phyloP scores from a whole-genome alignment of 2,888 invertebrate genomes.

The Deilephila porcellus region DNA sequence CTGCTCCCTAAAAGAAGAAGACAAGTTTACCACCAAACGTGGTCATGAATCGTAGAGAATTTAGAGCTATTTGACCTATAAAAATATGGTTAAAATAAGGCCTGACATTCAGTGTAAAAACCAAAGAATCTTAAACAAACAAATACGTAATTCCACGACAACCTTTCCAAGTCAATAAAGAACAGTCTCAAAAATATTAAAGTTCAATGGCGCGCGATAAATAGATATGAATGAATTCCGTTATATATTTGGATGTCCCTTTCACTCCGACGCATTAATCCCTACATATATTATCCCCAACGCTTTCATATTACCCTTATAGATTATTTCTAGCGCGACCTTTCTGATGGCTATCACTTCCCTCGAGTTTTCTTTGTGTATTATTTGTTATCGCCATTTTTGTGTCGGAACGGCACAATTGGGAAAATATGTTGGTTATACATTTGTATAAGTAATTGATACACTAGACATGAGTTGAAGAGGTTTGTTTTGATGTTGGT shows the following conservation, averaged over 20 bases:
- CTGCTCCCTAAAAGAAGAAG: too few relatives aligned
- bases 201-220: neutral
- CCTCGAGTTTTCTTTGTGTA: constrained; percentile 8
- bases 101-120: too few relatives aligned
- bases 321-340: constrained; percentile 32
- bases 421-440: neutral
- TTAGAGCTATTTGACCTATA: too few relatives aligned
- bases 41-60: too few relatives aligned
- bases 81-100: too few relatives aligned
- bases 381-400: constrained; percentile 3
- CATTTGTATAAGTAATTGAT: too few relatives aligned
- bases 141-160: neutral
- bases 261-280: neutral
- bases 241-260: neutral
- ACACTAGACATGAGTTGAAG: too few relatives aligned
- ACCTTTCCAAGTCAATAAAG: neutral
- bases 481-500: too few relatives aligned
- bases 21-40: too few relatives aligned
- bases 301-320: constrained; percentile 13
- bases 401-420: neutral
- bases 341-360: constrained; percentile 15
- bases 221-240: neutral
- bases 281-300: constrained; percentile 18
- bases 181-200: neutral
- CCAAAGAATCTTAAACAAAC: too few relatives aligned